Conservation (phyloP, 2,113 vertebrate species). For the Eidolon helvum region DNA sequence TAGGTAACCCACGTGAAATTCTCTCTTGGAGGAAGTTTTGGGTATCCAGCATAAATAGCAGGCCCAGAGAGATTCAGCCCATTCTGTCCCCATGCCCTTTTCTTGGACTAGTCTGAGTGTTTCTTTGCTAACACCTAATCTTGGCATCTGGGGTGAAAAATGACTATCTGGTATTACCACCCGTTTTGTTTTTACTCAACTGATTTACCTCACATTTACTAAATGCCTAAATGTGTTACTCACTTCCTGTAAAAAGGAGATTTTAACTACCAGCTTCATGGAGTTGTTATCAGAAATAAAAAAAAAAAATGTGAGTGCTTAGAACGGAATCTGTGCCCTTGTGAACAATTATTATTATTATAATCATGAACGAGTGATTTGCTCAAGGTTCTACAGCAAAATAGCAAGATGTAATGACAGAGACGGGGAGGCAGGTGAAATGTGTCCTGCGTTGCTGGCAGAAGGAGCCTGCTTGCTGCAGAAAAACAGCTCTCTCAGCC, state of each 20-base stretch:
- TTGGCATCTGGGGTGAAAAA: background rate
- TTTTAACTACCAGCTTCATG: background rate
- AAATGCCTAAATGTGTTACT: background rate
- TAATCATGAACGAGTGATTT: background rate
- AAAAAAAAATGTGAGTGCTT: background rate
- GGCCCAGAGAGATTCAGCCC: background rate
- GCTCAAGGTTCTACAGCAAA: background rate
- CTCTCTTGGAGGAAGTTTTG: background rate
- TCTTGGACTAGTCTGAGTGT: background rate
- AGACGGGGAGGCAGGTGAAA: background rate
- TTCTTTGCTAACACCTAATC: background rate
- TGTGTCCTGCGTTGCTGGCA: background rate
- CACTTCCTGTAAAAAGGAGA: background rate
- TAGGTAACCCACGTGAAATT: background rate
- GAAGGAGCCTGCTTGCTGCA: background rate
- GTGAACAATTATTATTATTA: background rate
- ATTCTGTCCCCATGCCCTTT: background rate
- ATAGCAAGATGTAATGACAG: background rate
- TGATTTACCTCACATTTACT: background rate
- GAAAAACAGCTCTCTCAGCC: background rate
- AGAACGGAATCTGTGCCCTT: background rate
- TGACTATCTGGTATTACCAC: background rate
- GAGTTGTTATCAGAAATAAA: background rate
- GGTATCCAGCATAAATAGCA: too few relatives aligned
- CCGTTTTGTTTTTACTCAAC: background rate